Base-by-base conservation (phyloP, 2,797 vertebrate genomes). In the Danio albolineatus region DNA sequence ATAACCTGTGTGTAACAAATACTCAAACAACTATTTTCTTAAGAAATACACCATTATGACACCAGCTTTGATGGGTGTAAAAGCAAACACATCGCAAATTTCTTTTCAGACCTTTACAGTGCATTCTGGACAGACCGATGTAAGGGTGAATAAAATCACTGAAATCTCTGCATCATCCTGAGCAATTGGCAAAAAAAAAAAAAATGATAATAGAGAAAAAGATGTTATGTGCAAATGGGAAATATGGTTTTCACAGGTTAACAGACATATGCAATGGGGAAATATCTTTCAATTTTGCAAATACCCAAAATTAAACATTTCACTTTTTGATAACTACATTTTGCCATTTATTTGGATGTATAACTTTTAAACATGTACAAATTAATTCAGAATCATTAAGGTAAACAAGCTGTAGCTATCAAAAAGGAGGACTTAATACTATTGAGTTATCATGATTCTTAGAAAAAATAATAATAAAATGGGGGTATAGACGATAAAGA, bases 271-370 rank as follows among this genome's bases (percentile, higher is more conserved):
- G 12, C 46, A 39, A 48, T 41, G 17, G 14, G 53, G 53, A 56
- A 54, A 9, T 56, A 41, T 14, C 12, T 71, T 43, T 54, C 6
- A 14, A 54, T 53, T 9, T 13, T 1, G 46, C 46, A 69, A n/a
- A 14, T 69, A 17, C 8, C 73, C 56, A 19, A 7, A 21, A 54
- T 17, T 76, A 43, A 66, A 44, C 7, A 43, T 36, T 65, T 56
- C 4, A 46, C 41, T 21, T 67, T 66, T 66, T 46, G 62, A 76
- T 77, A 77, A 46, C 74, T 17, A 77, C 62, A 57, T 14, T 60
- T 67, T 6, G 21, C 16, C 51, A 36, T 67, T 46, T 67, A 67
- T 77, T 59, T 38, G 14, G 21, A 48, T 39, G 48, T 16, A 38
- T 12, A 17, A 0, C 36, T 39, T 39, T 39, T 10, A 46, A 46